phyloP scores from a whole-genome alignment of 1,140 invertebrate species.

The Dendroctonus ponderosae region DNA sequence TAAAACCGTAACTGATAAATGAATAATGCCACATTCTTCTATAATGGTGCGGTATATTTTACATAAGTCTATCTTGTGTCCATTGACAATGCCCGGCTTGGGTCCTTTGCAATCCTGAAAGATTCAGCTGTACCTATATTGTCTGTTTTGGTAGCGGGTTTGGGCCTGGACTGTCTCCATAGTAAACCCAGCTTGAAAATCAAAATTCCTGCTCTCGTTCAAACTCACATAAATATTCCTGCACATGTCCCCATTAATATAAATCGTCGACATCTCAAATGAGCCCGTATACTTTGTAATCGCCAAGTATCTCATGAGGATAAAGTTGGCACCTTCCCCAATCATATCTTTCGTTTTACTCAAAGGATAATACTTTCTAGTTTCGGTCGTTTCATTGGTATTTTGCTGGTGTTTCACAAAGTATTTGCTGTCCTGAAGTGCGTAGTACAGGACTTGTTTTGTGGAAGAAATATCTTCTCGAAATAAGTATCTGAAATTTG shows the following conservation, averaged over 20 bases:
- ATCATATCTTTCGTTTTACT: slow-evolving; percentile 52
- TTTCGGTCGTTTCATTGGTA: slow-evolving; percentile 51
- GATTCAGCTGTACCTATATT: background rate
- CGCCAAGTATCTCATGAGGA: slow-evolving; percentile 60
- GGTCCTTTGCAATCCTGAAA: slow-evolving; percentile 49
- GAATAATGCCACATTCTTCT: slow-evolving; percentile 54
- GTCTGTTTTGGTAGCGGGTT: too few species aligned
- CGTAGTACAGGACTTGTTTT: slow-evolving; percentile 39
- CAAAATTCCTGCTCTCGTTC: background rate
- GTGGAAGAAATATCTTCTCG: slow-evolving; percentile 11
- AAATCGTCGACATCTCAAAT: slow-evolving; percentile 56
- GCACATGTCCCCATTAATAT: slow-evolving; percentile 59
- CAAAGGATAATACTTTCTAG: slow-evolving; percentile 54
- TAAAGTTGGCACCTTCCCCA: slow-evolving; percentile 61
- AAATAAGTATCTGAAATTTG: slow-evolving; percentile 20
- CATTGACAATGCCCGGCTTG: slow-evolving; percentile 53
- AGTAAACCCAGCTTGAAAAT: too few species aligned
- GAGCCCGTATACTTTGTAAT: slow-evolving; percentile 55
- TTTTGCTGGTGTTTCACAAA: slow-evolving; percentile 47
- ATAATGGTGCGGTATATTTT: slow-evolving; percentile 58
- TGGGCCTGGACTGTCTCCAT: too few species aligned
- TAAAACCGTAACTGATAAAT: slow-evolving; percentile 53
- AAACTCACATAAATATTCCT: slow-evolving; percentile 60
- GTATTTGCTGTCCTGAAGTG: slow-evolving; percentile 40
- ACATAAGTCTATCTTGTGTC: slow-evolving; percentile 51